Evolutionary conservation across 2,888 invertebrate genomes (phyloP), one percentile per base, ranked within the genome.

Genomic region (Tubiluchus corallicola): DNA sequence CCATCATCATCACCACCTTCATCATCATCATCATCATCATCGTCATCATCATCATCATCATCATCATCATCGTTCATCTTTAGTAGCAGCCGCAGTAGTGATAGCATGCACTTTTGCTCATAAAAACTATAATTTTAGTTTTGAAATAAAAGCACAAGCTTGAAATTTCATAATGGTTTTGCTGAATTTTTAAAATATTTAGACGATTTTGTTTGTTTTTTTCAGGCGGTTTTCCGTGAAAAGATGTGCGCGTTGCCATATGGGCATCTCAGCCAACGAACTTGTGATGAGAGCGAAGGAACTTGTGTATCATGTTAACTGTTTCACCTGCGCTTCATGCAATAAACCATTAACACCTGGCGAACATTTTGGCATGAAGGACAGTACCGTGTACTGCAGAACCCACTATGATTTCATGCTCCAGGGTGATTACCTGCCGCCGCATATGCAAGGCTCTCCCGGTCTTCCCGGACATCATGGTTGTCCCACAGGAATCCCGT

Each of bases 281-380:
- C 69, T 88, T 60, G 85, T 88, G 57, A 88, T 88, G 87, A 68
- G 84, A 48, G 87, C 85, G 0, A 68, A 80, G 38, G 84, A 85
- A 53, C 71, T 79, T 57, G 82, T 87, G 47, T 90, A 81, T 67
- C 88, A 90, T 63, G 72, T 87, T 46, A 74, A 78, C 52, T 90
- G 88, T 67, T 90, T 90, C 71, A 78, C 81, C 21, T 88, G 88
- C 63, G 79, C 80, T 38, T 75, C 81, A 42, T 88, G 90, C 62
- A 79, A 81, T 41, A 73, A 75, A 37, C 74, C 78, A 43, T 71
- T 90, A 49, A 77, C 79, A 48, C 82, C 85, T 57, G 88, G 88
- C 17, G 88, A 90, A 59, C 80, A 82, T 54, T 90, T 87, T 63
- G 87, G 87, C 20, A 79, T 88, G 74, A 72, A 80, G 49, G 80